Conservation (phyloP, 2,113 vertebrate genomes). For the Haemorhous mexicanus region DNA sequence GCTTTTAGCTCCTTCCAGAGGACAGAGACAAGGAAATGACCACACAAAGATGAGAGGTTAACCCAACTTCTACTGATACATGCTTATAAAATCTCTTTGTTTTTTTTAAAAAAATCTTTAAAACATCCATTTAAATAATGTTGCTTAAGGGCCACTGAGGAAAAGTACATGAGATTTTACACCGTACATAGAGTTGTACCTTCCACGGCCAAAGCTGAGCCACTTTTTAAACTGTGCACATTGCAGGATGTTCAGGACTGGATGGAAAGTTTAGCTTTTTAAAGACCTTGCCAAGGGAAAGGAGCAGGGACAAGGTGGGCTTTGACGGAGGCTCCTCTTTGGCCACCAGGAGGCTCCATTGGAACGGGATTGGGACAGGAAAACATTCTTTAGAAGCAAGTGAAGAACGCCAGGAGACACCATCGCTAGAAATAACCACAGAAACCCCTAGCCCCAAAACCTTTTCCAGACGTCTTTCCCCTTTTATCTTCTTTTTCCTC, state of each 20-base stretch:
- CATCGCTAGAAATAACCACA: accelerated
- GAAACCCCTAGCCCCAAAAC: not conserved
- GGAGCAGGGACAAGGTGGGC: too few species aligned
- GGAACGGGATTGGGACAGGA: not conserved
- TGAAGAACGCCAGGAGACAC: not conserved
- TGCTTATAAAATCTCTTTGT: not conserved
- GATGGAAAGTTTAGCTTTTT: not conserved
- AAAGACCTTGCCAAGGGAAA: not conserved
- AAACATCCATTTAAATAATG: not conserved
- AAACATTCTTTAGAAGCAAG: not conserved
- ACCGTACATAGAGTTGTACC: not conserved
- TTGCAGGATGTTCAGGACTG: not conserved
- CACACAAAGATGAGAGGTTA: not conserved
- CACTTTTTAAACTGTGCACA: too few species aligned
- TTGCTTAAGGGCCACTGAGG: not conserved
- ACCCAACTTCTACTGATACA: not conserved
- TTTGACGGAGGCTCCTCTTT: not conserved
- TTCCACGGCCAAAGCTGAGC: not conserved
- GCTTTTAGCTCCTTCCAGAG: not conserved
- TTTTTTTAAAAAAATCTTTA: not conserved
- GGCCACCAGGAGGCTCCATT: slow-evolving; percentile 3
- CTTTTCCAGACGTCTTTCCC: not conserved
- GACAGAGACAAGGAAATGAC: not conserved
- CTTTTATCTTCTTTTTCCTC: not conserved
- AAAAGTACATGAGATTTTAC: not conserved